These are phyloP conservation scores for Oreotrochilus melanogaster DNA, from an alignment of 2,113 vertebrate genomes.

Conservation along the genomic window DNA sequence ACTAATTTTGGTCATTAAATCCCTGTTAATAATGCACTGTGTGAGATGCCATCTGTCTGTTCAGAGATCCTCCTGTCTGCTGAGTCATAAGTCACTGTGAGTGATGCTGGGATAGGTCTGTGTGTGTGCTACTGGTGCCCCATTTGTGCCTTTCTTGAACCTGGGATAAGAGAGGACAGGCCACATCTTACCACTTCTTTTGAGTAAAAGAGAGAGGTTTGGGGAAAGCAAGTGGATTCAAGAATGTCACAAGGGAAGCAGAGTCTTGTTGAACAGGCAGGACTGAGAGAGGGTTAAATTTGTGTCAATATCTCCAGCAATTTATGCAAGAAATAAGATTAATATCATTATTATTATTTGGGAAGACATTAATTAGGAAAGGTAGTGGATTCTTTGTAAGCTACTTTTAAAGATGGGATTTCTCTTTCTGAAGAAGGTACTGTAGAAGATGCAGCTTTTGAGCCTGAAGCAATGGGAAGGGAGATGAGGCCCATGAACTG, in stretches of 20 bases:
- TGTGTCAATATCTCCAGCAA: neutral
- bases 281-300: neutral
- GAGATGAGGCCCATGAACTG: neutral
- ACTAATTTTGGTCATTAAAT: conserved; percentile 43
- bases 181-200: neutral
- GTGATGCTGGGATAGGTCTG: neutral
- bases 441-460: neutral
- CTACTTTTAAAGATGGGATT: neutral
- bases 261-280: accelerated
- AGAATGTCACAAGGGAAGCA: neutral
- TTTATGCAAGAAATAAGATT: neutral
- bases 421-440: neutral
- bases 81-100: neutral
- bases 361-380: neutral
- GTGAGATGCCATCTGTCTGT: neutral
- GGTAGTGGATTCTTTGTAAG: neutral
- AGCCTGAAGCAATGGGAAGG: neutral
- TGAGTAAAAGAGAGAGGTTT: neutral
- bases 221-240: neutral
- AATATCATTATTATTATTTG: neutral
- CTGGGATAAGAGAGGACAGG: neutral
- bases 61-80: neutral
- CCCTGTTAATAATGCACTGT: neutral
- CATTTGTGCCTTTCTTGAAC: neutral
- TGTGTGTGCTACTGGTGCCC: neutral